phyloP scores from a whole-genome alignment of 1,140 invertebrate genomes.

The Lasioglossum baleicum region DNA sequence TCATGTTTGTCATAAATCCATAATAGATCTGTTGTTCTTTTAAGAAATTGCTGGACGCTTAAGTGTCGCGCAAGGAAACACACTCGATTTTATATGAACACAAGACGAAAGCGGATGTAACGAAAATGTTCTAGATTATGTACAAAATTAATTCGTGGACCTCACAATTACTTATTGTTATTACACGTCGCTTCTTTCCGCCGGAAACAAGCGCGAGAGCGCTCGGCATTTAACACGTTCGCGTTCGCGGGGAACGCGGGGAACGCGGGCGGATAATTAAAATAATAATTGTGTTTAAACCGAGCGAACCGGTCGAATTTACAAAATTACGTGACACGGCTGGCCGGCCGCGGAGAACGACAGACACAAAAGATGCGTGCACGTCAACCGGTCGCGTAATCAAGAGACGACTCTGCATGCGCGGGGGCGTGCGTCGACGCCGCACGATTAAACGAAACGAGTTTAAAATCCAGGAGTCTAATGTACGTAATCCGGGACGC shows the following conservation, averaged over 20 bases:
- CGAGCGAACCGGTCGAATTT: constrained; percentile 24
- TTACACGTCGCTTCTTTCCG: too few species aligned
- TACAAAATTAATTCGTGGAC: too few species aligned
- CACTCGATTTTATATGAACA: too few species aligned
- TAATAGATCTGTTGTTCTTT: too few species aligned
- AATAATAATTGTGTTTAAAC: constrained; percentile 43
- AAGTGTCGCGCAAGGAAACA: too few species aligned
- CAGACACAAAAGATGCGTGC: constrained; percentile 12
- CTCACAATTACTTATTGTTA: too few species aligned
- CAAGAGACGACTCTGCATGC: not conserved
- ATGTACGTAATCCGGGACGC: constrained; percentile 49
- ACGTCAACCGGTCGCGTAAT: constrained; percentile 25
- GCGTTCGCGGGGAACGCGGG: too few species aligned
- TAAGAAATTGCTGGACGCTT: too few species aligned
- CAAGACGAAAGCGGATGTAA: too few species aligned
- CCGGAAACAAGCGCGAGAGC: not conserved
- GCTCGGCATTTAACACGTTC: constrained; percentile 2
- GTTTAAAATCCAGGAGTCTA: constrained; percentile 47
- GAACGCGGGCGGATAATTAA: constrained; percentile 20
- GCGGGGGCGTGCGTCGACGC: not conserved
- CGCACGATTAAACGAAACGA: constrained; percentile 43
- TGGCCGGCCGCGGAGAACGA: not conserved
- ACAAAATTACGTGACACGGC: constrained; percentile 6
- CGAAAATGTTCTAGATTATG: too few species aligned
- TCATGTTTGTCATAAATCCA: too few species aligned